Evolutionary conservation across 2,888 invertebrate genomes (phyloP).

Genomic region (Tachina grossa): DNA sequence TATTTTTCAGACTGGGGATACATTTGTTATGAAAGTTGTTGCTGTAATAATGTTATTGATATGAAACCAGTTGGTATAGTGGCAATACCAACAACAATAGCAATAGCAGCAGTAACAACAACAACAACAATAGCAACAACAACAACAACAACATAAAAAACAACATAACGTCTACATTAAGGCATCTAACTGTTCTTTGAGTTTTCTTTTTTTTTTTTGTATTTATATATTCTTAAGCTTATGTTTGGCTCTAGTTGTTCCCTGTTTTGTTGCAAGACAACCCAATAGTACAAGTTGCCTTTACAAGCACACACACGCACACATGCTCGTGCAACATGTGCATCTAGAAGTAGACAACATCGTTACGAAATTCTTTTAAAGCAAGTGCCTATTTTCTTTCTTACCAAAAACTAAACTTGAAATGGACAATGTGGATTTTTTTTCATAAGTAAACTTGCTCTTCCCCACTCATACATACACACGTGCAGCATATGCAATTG

Average conservation of each 20-base stretch:
- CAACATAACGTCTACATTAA: conserved; percentile 67
- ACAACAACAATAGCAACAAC: conserved; percentile 40
- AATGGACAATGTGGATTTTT: conserved; percentile 38
- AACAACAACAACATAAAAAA: conserved; percentile 44
- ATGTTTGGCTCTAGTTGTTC: conserved; percentile 62
- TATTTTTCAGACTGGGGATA: conserved; percentile 28
- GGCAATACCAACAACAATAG: conserved; percentile 49
- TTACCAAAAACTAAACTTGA: not conserved
- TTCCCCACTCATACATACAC: too few species aligned
- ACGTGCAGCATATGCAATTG: not conserved
- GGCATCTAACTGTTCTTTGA: conserved; percentile 70
- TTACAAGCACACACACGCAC: not conserved
- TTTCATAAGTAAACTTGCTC: conserved; percentile 5
- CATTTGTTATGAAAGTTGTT: conserved; percentile 49
- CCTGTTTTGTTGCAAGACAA: conserved; percentile 43
- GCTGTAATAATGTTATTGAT: conserved; percentile 59
- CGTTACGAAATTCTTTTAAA: conserved; percentile 64
- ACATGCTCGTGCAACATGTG: conserved; percentile 32
- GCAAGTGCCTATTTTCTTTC: conserved; percentile 53
- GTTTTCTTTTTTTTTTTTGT: conserved; percentile 33
- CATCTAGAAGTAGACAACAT: conserved; percentile 61
- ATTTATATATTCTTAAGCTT: conserved; percentile 37
- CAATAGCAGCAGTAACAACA: conserved; percentile 25
- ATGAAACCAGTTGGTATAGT: conserved; percentile 68
- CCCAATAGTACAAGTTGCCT: conserved; percentile 29